A percentile compares a stretch with the other conserved stretches of the same genome.
These are phyloP conservation scores for Platynereis dumerilii DNA, from an alignment of 2,888 invertebrate genomes.

Conservation along the genomic window DNA sequence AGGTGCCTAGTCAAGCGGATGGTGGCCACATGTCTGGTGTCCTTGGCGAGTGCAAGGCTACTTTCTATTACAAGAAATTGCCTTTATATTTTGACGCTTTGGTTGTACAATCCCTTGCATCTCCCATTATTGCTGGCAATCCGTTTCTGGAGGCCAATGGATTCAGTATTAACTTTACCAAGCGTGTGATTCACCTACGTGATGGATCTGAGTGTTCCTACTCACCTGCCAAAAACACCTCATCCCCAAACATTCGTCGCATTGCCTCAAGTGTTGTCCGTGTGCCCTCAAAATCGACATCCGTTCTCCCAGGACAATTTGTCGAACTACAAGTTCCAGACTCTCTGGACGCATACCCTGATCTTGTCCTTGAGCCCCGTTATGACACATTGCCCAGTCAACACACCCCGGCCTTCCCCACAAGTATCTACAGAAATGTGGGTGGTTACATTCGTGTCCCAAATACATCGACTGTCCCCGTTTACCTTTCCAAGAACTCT, in stretches of 20 bases:
- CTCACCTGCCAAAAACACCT: too few relatives aligned
- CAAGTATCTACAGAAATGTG: constrained; percentile 26
- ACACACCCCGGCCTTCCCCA: background rate
- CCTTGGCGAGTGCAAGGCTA: background rate
- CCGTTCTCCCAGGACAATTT: background rate
- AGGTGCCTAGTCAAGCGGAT: constrained; percentile 35
- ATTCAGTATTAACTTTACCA: constrained; percentile 34
- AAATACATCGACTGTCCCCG: constrained; percentile 26
- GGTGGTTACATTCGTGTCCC: constrained; percentile 24
- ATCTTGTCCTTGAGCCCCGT: background rate
- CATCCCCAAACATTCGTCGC: background rate
- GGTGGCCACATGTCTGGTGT: constrained; percentile 17
- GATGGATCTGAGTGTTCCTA: background rate
- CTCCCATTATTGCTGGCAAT: constrained; percentile 34
- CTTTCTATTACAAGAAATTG: background rate
- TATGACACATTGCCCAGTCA: background rate
- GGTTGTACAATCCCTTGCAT: constrained; percentile 35
- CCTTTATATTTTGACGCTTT: constrained; percentile 4
- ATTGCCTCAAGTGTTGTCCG: background rate
- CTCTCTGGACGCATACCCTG: background rate
- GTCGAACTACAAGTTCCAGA: background rate
- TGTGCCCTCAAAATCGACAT: background rate
- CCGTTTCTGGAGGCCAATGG: constrained; percentile 40
- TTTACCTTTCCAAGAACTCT: too few relatives aligned
- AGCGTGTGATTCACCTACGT: constrained; percentile 23